These are phyloP conservation scores for Oligia strigilis DNA, from an alignment of 2,888 invertebrate genomes.

Conservation along the genomic window DNA sequence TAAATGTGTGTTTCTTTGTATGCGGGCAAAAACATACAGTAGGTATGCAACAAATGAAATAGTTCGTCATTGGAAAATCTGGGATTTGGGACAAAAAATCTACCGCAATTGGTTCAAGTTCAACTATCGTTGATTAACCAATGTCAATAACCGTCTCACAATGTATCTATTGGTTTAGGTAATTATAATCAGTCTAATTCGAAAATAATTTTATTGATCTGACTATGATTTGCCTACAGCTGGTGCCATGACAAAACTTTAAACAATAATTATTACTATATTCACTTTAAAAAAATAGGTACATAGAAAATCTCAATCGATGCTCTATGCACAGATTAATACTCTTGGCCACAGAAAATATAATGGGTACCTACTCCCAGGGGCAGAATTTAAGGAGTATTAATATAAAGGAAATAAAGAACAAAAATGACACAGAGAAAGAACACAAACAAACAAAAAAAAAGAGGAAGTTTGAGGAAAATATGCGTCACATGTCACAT, in stretches of 20 bases:
- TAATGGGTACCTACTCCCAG: neutral
- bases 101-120: neutral
- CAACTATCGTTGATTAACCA: neutral
- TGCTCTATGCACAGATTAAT: neutral
- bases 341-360: neutral
- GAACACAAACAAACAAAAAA: no score
- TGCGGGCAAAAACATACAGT: constrained; percentile 1
- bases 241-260: neutral
- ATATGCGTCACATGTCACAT: no score
- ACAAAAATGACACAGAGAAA: no score
- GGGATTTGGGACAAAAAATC: neutral
- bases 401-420: no score
- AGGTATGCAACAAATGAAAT: neutral
- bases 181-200: neutral
- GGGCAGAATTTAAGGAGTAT: neutral
- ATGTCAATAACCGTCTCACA: neutral
- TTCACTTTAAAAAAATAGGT: neutral
- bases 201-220: constrained; percentile 1
- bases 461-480: no score
- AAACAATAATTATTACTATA: neutral
- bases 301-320: neutral
- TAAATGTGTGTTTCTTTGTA: neutral
- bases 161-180: no score
- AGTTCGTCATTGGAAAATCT: neutral
- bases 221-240: neutral